Evolutionary conservation across 1,140 invertebrate genomes (phyloP).

Genomic region (Tyrophagus putrescentiae): DNA sequence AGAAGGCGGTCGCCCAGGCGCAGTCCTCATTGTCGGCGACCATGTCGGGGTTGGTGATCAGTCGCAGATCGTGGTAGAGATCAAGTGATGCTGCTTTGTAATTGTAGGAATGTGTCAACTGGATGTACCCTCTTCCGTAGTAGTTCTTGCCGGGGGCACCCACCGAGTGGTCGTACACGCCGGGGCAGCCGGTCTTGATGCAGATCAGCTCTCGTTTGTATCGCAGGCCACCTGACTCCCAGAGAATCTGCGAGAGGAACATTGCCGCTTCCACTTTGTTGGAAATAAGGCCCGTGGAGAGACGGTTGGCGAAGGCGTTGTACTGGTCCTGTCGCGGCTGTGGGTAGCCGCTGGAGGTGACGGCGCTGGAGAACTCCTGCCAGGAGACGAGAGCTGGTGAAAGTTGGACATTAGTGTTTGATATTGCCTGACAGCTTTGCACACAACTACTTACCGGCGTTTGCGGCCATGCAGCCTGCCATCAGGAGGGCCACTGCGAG

Average conservation of each 20-base stretch:
- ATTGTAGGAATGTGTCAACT: constrained; percentile 15
- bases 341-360: neutral
- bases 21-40: constrained; percentile 22
- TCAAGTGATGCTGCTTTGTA: constrained; percentile 13
- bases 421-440: too few species aligned
- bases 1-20: constrained; percentile 24
- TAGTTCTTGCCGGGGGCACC: constrained; percentile 10
- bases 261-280: constrained; percentile 2
- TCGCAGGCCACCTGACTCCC: constrained; percentile 16
- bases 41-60: constrained; percentile 23
- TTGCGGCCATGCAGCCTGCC: too few species aligned
- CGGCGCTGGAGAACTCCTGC: neutral
- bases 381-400: constrained; percentile 3
- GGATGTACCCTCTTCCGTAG: constrained; percentile 17
- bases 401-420: too few species aligned
- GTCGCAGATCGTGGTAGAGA: neutral
- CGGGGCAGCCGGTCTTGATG: constrained; percentile 7
- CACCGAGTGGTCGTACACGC: constrained; percentile 8
- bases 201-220: constrained; percentile 15
- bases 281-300: neutral
- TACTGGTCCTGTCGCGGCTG: neutral
- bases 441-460: too few species aligned
- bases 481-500: too few species aligned
- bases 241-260: constrained; percentile 7
- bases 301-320: constrained; percentile 3